A percentile compares a stretch with the other conserved stretches of the same genome.
phyloP scores from a whole-genome alignment of 1,140 invertebrate species.

The Pentalonia nigronervosa region DNA sequence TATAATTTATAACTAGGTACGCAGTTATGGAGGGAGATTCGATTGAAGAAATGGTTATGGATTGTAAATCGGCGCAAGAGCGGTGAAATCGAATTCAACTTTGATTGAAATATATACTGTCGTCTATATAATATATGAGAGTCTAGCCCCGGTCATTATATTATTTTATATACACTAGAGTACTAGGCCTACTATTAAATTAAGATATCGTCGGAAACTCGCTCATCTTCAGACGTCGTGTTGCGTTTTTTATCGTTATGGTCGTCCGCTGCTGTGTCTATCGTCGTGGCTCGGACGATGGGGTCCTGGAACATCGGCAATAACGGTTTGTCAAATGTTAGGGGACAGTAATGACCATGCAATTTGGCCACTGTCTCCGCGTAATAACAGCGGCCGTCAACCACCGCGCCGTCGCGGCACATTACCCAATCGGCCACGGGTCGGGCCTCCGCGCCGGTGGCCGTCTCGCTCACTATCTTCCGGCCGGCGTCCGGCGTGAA shows the following conservation, averaged over 20 bases:
- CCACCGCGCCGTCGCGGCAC: background rate
- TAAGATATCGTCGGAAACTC: background rate
- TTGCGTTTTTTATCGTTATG: background rate
- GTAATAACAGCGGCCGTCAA: background rate
- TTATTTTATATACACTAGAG: background rate
- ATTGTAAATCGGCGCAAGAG: no score
- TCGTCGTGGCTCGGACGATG: background rate
- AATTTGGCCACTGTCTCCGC: background rate
- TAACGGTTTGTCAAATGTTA: background rate
- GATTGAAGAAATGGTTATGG: no score
- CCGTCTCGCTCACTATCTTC: background rate
- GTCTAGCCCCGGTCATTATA: background rate
- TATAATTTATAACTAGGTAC: no score
- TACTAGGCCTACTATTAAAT: background rate
- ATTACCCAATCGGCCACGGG: background rate
- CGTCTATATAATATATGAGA: no score
- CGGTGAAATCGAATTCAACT: no score
- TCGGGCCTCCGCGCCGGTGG: background rate
- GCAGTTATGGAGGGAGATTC: no score
- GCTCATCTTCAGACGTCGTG: background rate
- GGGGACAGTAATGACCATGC: background rate
- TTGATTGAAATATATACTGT: no score
- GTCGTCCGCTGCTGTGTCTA: background rate
- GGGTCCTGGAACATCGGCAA: background rate
- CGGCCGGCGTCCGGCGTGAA: background rate